These are phyloP conservation scores for Microtus richardsoni DNA, from an alignment of 2,113 vertebrate species.

Conservation along the genomic window DNA sequence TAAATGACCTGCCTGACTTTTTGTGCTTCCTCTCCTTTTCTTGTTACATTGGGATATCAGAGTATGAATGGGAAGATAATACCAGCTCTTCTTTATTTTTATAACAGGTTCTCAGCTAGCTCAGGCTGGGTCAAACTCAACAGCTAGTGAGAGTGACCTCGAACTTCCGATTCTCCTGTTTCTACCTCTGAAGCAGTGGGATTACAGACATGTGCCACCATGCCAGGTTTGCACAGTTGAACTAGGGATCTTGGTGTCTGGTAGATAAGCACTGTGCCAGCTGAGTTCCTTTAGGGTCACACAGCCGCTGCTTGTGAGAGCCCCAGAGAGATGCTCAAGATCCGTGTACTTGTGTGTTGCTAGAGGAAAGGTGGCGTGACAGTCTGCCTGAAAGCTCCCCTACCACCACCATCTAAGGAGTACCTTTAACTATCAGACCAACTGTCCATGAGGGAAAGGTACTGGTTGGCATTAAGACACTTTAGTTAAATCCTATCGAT, in stretches of 20 bases:
- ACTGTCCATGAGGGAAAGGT: neutral
- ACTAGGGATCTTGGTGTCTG: neutral
- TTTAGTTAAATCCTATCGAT: neutral
- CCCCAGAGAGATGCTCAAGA: neutral
- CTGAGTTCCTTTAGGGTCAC: neutral
- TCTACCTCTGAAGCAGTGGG: neutral
- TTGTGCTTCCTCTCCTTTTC: neutral
- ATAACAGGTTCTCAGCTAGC: neutral
- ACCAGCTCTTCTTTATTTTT: neutral
- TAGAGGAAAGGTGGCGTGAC: rapidly evolving
- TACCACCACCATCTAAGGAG: neutral
- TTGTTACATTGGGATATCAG: neutral
- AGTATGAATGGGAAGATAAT: neutral
- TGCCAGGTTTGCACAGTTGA: neutral
- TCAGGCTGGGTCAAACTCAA: neutral
- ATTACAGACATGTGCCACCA: neutral
- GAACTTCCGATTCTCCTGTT: neutral
- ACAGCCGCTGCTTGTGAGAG: neutral
- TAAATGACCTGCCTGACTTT: neutral
- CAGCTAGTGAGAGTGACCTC: neutral
- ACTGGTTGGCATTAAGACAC: neutral
- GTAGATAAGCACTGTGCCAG: neutral
- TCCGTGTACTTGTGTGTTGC: rapidly evolving
- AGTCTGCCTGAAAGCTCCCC: neutral
- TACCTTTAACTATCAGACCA: neutral